Evolutionary conservation across 2,113 vertebrate genomes (phyloP), one percentile per base, ranked within the genome.

Genomic region (Nothobranchius furzeri): DNA sequence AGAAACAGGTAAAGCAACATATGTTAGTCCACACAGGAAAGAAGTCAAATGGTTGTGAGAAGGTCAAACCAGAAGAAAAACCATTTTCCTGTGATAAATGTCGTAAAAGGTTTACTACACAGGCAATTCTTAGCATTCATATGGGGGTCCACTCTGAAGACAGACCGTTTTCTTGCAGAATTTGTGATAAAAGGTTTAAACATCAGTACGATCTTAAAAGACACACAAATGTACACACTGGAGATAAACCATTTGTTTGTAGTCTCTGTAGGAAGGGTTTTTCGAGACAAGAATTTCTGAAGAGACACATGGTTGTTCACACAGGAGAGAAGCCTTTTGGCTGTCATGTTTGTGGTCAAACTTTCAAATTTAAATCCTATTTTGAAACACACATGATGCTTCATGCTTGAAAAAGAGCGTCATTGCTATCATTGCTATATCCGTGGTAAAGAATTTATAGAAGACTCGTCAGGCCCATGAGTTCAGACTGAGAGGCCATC

Each of bases 231-330:
- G 37, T 68, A 6, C 66, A 68, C 24, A 68, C 47, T 30, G 48
- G 36, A 1, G 66, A 68, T 24, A 69, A 69, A 45, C 56, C 56
- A 4, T 69, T 69, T 52, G 15, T 48, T 13, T 69, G 66, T 60
- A 17, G 42, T 20, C 37, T 69, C 49, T 69, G 66, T 0, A 49
- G 57, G 0, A n/a, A 45, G 60, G 50, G 56, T 36, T 69, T 69
- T 60, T 40, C 54, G 2, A 8, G 14, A 15, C 58, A 60, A 15
- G 24, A 47, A 42, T 47, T 13, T 9, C 58, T 60, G 14, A 47
- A 47, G 15, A 30, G 20, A 9, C 58, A 60, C 12, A 60, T 60
- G 24, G 4, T 24, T 10, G 24, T 47, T 10, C 45, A 60, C 43
- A 47, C 43, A 15, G 43, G 25, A 3, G 58, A 47, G 58, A 30